Base-by-base conservation (phyloP, 2,888 invertebrate species). In the Blera fallax region DNA sequence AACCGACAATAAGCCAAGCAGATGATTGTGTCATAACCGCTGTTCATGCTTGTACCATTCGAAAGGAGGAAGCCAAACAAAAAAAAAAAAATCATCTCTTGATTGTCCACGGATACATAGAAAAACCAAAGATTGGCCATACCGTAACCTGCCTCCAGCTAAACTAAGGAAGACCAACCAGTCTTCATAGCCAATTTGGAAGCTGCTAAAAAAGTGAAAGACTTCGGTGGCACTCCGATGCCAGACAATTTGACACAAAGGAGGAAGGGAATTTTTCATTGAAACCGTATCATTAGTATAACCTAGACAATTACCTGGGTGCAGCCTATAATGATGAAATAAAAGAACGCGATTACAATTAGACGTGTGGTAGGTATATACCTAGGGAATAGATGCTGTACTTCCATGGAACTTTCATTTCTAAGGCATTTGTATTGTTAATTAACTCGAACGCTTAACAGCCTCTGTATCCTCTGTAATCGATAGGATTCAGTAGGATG, bases 11-110 rank as follows among this genome's bases (percentile, higher is more conserved):
- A 72, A 65, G 14, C 70, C 24, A 37, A 45, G 60, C 80, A 74
- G 56, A 64, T 69, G 79, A 84, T 84, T 84, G 80, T 84, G 84
- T 84, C 84, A 84, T 84, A 84, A 80, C 79, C 67, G 60, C 43
- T 62, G 60, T 52, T 58, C 11, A 29, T 64, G 69, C 45, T 50
- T 52, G 58, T 50, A 64, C 43, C 64, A 70, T 84, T 84, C 70
- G 84, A 84, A 84, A 84, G 84, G 84, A 80, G 84, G 84, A 84
- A 84, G 64, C 84, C 70, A 58, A 32, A 4, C 8, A 40, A 14
- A 40, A 48, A 29, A 45, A 37, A 32, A 67, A 65, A 56, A 67
- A 60, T 40, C 54, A n/a, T 37, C 45, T 48, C 64, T 79, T 67
- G 80, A 84, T 69, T 69, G 80, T 74, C 83, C 79, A 62, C 43